phyloP scores from a whole-genome alignment of 2,113 vertebrate genomes.

The Ia io region DNA sequence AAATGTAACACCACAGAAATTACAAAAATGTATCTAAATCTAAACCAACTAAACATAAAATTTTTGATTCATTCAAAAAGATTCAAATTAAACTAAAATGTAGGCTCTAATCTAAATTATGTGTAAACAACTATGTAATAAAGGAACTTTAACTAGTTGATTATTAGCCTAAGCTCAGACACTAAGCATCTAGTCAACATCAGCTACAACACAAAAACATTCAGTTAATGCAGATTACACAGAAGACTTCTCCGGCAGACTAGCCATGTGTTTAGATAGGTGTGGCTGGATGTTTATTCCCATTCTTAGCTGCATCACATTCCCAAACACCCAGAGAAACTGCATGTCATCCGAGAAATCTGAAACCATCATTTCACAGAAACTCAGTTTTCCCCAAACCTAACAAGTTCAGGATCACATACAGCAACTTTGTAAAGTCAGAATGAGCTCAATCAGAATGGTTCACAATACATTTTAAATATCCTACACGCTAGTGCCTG shows the following conservation, averaged over 20 bases:
- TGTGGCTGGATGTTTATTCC: background rate
- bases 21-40: background rate
- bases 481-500: background rate
- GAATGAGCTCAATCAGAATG: background rate
- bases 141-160: background rate
- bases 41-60: background rate
- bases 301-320: background rate
- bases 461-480: background rate
- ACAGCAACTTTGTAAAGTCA: background rate
- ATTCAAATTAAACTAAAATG: background rate
- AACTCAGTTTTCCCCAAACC: background rate
- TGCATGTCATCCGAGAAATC: background rate
- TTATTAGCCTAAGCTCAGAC: background rate
- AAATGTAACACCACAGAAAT: background rate
- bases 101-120: background rate
- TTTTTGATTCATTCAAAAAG: background rate
- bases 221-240: background rate
- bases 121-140: background rate
- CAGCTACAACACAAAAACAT: background rate
- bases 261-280: background rate
- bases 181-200: background rate
- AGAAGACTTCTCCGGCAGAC: background rate
- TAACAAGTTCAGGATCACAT: background rate
- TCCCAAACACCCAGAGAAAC: background rate
- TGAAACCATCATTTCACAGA: conserved; percentile 2